A percentile compares a stretch with the other conserved stretches of the same genome.
phyloP scores from a whole-genome alignment of 2,888 invertebrate genomes.

The Parnassius orleans region DNA sequence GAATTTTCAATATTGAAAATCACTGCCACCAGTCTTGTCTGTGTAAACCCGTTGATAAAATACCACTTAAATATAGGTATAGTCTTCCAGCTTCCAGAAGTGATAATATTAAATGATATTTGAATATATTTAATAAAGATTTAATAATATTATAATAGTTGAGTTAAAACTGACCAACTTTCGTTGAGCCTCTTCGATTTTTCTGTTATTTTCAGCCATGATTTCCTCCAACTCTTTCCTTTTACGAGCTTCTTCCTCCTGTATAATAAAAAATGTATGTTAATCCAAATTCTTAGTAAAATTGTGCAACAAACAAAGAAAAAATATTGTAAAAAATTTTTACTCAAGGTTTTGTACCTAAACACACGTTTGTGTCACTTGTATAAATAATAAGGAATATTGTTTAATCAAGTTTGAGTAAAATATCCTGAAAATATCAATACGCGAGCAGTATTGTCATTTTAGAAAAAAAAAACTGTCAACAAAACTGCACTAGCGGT shows the following conservation, averaged over 20 bases:
- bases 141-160: not conserved
- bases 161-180: constrained; percentile 88
- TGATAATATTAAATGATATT: too few species aligned
- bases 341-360: too few species aligned
- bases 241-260: constrained; percentile 98
- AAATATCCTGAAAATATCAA: constrained; percentile 2
- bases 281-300: constrained; percentile 45
- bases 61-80: too few species aligned
- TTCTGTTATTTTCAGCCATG: constrained; percentile 98
- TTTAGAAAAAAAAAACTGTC: constrained; percentile 5
- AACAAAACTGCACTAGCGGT: constrained; percentile 7
- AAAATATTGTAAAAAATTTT: constrained; percentile 1
- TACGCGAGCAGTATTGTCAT: constrained; percentile 1
- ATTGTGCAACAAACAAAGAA: constrained; percentile 33
- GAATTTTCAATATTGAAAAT: too few species aligned
- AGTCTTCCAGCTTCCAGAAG: too few species aligned
- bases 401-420: constrained; percentile 7
- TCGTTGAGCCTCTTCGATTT: constrained; percentile 97
- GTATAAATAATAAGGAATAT: constrained; percentile 6
- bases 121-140: too few species aligned
- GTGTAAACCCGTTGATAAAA: too few species aligned
- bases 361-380: too few species aligned
- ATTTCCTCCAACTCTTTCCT: constrained; percentile 97
- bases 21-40: not conserved
- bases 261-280: constrained; percentile 82